A percentile compares a stretch with the other conserved stretches of the same genome.
Evolutionary conservation across 2,888 invertebrate species (phyloP).

Genomic region (Latheticus oryzae): DNA sequence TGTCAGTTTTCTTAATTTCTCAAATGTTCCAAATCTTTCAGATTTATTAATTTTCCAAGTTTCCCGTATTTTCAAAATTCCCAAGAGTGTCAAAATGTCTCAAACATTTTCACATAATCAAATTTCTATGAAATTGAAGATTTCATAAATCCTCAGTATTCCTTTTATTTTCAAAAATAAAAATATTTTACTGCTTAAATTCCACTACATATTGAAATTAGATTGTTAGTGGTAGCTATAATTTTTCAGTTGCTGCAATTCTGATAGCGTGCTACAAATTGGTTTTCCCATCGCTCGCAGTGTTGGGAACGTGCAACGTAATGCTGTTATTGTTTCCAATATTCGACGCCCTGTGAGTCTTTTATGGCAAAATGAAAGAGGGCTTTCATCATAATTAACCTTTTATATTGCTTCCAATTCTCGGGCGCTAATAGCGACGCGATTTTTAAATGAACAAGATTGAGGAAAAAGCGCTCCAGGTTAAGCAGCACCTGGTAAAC

Average conservation of each 20-base stretch:
- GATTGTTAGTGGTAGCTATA: constrained; percentile 9
- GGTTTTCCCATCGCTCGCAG: constrained; percentile 25
- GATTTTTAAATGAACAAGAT: constrained; percentile 19
- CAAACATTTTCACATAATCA: too few relatives aligned
- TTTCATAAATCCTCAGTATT: too few relatives aligned
- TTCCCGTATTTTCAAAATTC: too few relatives aligned
- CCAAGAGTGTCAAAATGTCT: too few relatives aligned
- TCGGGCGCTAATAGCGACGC: constrained; percentile 10
- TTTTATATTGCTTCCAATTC: constrained; percentile 22
- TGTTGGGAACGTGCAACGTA: constrained; percentile 31
- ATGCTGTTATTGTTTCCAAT: constrained; percentile 35
- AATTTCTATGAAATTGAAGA: too few relatives aligned
- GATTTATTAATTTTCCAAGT: too few relatives aligned
- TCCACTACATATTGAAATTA: constrained; percentile 7
- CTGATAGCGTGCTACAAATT: constrained; percentile 29
- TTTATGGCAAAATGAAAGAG: constrained; percentile 15
- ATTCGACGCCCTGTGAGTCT: constrained; percentile 28
- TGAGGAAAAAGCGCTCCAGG: too few relatives aligned
- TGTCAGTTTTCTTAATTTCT: too few relatives aligned
- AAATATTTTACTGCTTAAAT: too few relatives aligned
- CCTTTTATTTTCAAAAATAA: too few relatives aligned
- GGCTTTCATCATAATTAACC: constrained; percentile 30
- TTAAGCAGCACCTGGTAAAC: too few relatives aligned
- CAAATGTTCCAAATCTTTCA: too few relatives aligned
- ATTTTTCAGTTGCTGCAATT: constrained; percentile 18